Evolutionary conservation across 2,888 invertebrate species (phyloP).

Genomic region (Hoplodrina blanda): DNA sequence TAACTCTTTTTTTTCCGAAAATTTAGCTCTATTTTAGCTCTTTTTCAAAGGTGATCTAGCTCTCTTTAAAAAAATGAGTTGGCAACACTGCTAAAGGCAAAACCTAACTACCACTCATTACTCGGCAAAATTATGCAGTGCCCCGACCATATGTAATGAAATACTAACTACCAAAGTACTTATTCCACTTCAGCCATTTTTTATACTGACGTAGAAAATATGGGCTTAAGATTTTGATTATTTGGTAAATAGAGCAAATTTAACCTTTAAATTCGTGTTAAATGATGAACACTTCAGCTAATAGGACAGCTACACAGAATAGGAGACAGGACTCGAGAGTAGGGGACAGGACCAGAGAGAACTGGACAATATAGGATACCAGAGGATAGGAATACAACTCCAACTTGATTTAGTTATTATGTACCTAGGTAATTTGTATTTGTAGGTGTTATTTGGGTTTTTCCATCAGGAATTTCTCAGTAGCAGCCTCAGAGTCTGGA

Average conservation of each 20-base stretch:
- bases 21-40: no score
- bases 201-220: background rate
- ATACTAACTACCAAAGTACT: constrained; percentile 6
- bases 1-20: no score
- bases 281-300: no score
- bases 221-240: background rate
- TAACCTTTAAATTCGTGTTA: background rate
- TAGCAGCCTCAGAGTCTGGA: no score
- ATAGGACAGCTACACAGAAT: background rate
- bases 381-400: background rate
- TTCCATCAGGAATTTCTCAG: no score
- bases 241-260: background rate
- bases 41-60: no score
- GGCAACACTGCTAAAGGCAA: no score
- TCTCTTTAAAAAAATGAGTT: no score
- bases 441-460: no score
- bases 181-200: constrained; percentile 2
- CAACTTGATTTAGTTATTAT: background rate
- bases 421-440: no score
- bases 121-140: constrained; percentile 18
- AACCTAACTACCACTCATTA: constrained; percentile 21
- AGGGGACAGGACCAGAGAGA: background rate
- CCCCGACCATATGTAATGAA: constrained; percentile 15
- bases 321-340: no score
- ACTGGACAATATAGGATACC: no score